Conservation (phyloP, 2,113 vertebrate genomes). For the Poecile atricapillus region DNA sequence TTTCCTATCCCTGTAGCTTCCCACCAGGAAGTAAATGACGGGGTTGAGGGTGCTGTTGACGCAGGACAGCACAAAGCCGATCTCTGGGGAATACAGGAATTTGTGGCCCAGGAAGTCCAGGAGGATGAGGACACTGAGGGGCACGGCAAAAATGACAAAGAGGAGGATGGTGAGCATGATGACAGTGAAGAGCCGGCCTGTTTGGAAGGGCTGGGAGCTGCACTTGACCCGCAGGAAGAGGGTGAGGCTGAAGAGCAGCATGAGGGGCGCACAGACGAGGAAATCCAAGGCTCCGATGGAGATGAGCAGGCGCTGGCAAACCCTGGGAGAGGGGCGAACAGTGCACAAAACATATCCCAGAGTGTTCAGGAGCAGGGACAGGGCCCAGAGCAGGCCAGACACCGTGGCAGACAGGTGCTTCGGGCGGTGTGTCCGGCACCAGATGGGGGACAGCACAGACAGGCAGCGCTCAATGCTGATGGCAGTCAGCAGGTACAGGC, state of each 20-base stretch:
- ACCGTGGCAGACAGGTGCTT: background rate
- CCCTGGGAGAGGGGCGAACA: rapidly evolving
- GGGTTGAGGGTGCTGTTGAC: constrained; percentile 58
- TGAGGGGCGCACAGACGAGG: constrained; percentile 29
- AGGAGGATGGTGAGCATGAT: constrained; percentile 53
- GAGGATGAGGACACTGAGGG: constrained; percentile 12
- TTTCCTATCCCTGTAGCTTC: constrained; percentile 43
- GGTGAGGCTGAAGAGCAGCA: constrained; percentile 48
- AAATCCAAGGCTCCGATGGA: background rate
- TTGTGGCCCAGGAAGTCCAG: constrained; percentile 52
- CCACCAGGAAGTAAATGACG: constrained; percentile 56
- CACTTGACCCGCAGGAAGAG: constrained; percentile 46
- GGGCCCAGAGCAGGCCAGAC: background rate
- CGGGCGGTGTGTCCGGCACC: constrained; percentile 20
- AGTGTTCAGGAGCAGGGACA: background rate
- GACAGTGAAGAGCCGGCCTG: background rate
- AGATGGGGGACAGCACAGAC: constrained; percentile 36
- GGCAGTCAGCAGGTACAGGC: constrained; percentile 27
- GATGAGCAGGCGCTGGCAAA: background rate
- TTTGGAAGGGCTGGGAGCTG: background rate
- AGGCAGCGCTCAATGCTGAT: constrained; percentile 55
- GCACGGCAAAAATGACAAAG: constrained; percentile 41
- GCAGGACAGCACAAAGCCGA: constrained; percentile 29
- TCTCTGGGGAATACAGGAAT: constrained; percentile 40
- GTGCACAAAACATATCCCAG: background rate